phyloP scores from a whole-genome alignment of 1,140 invertebrate species.

The Neelides sp. region DNA sequence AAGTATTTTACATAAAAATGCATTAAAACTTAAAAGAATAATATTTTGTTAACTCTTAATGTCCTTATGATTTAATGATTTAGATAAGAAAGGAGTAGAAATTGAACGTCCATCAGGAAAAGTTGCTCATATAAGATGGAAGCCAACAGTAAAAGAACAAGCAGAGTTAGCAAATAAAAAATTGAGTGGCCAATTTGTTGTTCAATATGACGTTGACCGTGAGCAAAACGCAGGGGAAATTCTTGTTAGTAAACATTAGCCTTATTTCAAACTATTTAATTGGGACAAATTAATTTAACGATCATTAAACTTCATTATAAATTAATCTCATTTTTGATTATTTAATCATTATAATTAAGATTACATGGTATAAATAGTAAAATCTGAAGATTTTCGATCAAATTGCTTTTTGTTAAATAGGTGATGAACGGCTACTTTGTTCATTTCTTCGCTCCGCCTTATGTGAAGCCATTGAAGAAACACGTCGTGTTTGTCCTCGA shows the following conservation, averaged over 20 bases:
- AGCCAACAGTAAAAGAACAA: constrained; percentile 41
- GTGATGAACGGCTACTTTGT: constrained; percentile 63
- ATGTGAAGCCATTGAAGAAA: constrained; percentile 47
- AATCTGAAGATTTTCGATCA: constrained; percentile 23
- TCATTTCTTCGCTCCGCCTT: constrained; percentile 55
- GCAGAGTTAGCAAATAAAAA: constrained; percentile 38
- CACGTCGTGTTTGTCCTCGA: constrained; percentile 60
- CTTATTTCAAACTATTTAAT: not conserved
- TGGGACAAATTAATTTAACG: too few relatives aligned
- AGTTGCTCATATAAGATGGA: constrained; percentile 34
- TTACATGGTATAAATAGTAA: not conserved
- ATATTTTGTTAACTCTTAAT: too few relatives aligned
- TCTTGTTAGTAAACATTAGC: constrained; percentile 36
- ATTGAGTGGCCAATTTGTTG: constrained; percentile 47
- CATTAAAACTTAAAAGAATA: constrained; percentile 4
- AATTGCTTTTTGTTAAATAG: constrained; percentile 37
- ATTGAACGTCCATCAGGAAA: constrained; percentile 23
- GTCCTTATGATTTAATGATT: constrained; percentile 1
- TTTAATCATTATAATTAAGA: not conserved
- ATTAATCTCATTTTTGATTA: too few relatives aligned
- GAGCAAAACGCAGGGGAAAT: constrained; percentile 42
- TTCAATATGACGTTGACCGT: constrained; percentile 49
- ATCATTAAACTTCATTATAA: too few relatives aligned
- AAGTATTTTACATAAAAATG: constrained; percentile 5
- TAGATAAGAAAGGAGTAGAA: constrained; percentile 26